Percentiles rank a stretch among this genome's conserved stretches.
Conservation (phyloP, 2,888 invertebrate species). For the Galeopsomyia nigrocyanea region DNA sequence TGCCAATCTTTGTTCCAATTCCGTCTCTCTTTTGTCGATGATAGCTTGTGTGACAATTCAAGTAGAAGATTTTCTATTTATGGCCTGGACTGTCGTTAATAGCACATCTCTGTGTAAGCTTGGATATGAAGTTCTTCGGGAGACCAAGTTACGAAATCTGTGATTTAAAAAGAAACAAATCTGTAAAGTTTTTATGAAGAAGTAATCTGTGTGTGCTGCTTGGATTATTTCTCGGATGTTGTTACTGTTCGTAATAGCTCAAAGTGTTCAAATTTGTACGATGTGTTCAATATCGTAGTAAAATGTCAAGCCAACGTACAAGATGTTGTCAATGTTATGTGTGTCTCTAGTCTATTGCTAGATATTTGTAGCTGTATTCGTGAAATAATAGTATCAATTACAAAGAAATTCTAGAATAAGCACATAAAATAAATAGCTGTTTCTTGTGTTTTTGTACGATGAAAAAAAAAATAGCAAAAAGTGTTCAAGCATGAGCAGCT, state of each 20-base stretch:
- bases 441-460: constrained; percentile 23
- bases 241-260: no score
- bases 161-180: constrained; percentile 30
- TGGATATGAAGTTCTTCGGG: not conserved
- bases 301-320: no score
- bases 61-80: not conserved
- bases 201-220: constrained; percentile 33
- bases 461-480: not conserved
- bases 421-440: not conserved
- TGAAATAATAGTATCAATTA: constrained; percentile 7
- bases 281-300: no score
- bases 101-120: not conserved
- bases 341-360: no score
- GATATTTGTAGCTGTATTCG: not conserved
- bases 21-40: constrained; percentile 3
- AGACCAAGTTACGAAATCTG: constrained; percentile 21
- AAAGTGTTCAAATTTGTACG: no score
- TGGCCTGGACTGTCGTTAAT: not conserved
- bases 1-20: constrained; percentile 4
- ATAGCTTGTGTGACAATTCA: not conserved
- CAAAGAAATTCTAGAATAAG: constrained; percentile 8
- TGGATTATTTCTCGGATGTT: no score
- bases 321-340: no score
- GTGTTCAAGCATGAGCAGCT: not conserved
- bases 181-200: constrained; percentile 7